Evolutionary conservation across 2,888 invertebrate genomes (phyloP).

Genomic region (Pyralis farinalis): DNA sequence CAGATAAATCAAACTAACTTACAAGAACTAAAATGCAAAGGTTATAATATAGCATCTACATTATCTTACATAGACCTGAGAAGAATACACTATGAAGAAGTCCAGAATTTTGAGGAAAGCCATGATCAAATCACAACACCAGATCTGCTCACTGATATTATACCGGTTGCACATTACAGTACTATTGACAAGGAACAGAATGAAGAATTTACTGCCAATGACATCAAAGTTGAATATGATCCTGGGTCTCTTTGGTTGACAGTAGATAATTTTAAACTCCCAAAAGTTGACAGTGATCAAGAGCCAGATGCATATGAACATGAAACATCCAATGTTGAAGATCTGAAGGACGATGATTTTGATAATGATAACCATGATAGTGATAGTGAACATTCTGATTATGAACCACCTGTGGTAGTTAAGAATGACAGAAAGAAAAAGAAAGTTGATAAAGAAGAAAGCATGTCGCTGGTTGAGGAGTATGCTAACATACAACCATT

Average conservation of each 20-base stretch:
- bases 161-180: conserved; percentile 42
- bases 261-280: neutral
- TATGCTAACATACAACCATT: conserved; percentile 60
- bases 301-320: conserved; percentile 15
- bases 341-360: conserved; percentile 10
- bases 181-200: conserved; percentile 11
- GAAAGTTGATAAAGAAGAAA: conserved; percentile 35
- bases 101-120: conserved; percentile 49
- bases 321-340: conserved; percentile 22
- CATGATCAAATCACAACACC: conserved; percentile 29
- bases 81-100: conserved; percentile 41
- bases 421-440: conserved; percentile 6
- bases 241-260: neutral
- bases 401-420: conserved; percentile 11
- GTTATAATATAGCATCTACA: conserved; percentile 37
- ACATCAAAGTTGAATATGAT: conserved; percentile 17
- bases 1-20: conserved; percentile 50
- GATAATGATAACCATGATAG: conserved; percentile 26
- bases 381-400: conserved; percentile 13
- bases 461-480: conserved; percentile 52
- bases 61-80: conserved; percentile 42
- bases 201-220: neutral
- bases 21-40: conserved; percentile 34
- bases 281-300: conserved; percentile 11
- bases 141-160: conserved; percentile 18